Percentiles rank a stretch among this genome's conserved stretches.
phyloP scores from a whole-genome alignment of 2,888 invertebrate species.

The Rhagium mordax region DNA sequence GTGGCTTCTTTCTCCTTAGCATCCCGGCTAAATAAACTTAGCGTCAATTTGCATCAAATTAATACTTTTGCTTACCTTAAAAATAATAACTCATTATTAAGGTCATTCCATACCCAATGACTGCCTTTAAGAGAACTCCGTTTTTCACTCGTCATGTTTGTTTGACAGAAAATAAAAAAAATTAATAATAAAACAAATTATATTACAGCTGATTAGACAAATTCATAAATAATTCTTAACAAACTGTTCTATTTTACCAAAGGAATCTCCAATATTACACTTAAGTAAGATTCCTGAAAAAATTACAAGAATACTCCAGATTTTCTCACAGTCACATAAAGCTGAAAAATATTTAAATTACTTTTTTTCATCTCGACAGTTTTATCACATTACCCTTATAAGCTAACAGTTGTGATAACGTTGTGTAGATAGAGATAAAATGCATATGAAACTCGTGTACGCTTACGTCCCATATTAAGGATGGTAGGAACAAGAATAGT shows the following conservation, averaged over 20 bases:
- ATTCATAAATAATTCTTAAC: background rate
- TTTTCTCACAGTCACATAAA: constrained; percentile 56
- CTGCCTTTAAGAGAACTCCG: constrained; percentile 61
- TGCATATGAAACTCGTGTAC: constrained; percentile 71
- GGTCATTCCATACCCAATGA: constrained; percentile 68
- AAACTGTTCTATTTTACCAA: constrained; percentile 19
- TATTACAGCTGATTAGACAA: background rate
- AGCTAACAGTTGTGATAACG: constrained; percentile 76
- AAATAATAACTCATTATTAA: constrained; percentile 47
- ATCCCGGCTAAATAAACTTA: constrained; percentile 45
- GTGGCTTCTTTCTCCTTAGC: constrained; percentile 64
- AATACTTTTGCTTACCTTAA: constrained; percentile 52
- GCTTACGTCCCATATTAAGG: constrained; percentile 76
- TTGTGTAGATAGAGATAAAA: constrained; percentile 78
- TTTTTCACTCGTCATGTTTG: constrained; percentile 18
- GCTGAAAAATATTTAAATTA: constrained; percentile 49
- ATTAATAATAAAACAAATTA: constrained; percentile 23
- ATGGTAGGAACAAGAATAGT: constrained; percentile 75
- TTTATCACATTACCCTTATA: constrained; percentile 73
- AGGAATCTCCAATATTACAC: constrained; percentile 45
- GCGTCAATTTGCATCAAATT: constrained; percentile 67
- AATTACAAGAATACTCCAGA: constrained; percentile 60
- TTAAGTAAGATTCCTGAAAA: constrained; percentile 55
- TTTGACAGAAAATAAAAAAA: constrained; percentile 10
- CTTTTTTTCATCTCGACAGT: background rate